These are phyloP conservation scores for Smutsia temminckii DNA, from an alignment of 2,797 vertebrate species.

Conservation along the genomic window DNA sequence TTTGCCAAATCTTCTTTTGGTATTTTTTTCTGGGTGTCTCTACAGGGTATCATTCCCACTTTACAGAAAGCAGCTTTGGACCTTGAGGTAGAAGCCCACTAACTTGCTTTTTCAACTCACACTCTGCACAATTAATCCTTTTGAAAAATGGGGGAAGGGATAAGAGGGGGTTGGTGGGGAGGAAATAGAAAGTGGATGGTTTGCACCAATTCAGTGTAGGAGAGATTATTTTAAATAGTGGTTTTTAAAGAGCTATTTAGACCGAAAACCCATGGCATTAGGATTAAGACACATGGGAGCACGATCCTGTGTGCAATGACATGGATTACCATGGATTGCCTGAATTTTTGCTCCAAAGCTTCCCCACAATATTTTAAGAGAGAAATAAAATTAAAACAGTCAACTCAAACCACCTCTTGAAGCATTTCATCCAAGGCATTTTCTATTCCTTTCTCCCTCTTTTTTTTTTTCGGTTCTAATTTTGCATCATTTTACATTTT, in stretches of 20 bases:
- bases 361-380: slow-evolving; percentile 43
- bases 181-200: slow-evolving; percentile 43
- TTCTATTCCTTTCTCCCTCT: background rate
- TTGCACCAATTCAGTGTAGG: slow-evolving; percentile 62
- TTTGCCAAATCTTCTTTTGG: background rate
- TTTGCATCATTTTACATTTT: background rate
- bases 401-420: slow-evolving; percentile 43
- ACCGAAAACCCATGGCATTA: slow-evolving; percentile 56
- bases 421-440: background rate
- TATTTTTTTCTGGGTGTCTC: background rate
- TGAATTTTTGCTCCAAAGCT: slow-evolving; percentile 48
- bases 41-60: background rate
- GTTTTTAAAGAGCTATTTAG: slow-evolving; percentile 60
- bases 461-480: background rate
- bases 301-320: slow-evolving; percentile 9
- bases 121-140: slow-evolving; percentile 59
- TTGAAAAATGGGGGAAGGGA: background rate
- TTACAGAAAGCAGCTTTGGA: slow-evolving; percentile 13
- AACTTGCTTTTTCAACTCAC: slow-evolving; percentile 38
- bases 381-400: slow-evolving; percentile 65
- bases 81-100: slow-evolving; percentile 4
- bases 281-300: slow-evolving; percentile 38
- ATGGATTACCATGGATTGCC: slow-evolving; percentile 18
- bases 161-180: background rate
- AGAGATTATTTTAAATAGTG: slow-evolving; percentile 61